Conservation (phyloP, 2,888 invertebrate species). For the Ferrisia virgata region DNA sequence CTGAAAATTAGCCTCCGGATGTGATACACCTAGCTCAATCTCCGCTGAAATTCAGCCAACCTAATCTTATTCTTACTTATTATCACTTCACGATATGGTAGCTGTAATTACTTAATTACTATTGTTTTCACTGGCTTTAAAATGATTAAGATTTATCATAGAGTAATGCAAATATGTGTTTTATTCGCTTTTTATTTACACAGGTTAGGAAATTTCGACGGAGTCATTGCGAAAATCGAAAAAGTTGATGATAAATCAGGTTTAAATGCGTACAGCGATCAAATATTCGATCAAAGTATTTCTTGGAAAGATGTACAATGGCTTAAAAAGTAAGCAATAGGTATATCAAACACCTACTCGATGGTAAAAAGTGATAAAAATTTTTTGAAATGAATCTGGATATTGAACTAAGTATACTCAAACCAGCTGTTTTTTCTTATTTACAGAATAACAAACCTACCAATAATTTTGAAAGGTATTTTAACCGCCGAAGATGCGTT, state of each 20-base stretch:
- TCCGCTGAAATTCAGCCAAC: too few species aligned
- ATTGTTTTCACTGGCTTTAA: too few species aligned
- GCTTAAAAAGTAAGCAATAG: constrained; percentile 69
- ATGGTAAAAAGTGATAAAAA: too few species aligned
- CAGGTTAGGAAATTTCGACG: constrained; percentile 78
- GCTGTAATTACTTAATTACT: too few species aligned
- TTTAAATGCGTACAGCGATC: constrained; percentile 71
- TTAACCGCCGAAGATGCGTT: constrained; percentile 82
- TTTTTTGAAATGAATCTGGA: neutral
- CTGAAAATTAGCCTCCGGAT: too few species aligned
- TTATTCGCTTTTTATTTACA: constrained; percentile 50
- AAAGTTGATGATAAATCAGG: constrained; percentile 64
- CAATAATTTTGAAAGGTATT: constrained; percentile 82
- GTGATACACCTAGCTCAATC: too few species aligned
- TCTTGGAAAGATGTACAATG: constrained; percentile 86
- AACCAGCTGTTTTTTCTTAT: neutral
- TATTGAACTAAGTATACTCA: neutral
- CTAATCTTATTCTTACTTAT: neutral
- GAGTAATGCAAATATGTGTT: too few species aligned
- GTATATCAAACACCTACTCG: too few species aligned
- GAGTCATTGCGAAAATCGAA: constrained; percentile 52
- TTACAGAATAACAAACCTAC: constrained; percentile 67
- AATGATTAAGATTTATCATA: too few species aligned
- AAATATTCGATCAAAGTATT: constrained; percentile 74
- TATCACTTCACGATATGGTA: neutral